These are phyloP conservation scores for Rhinoraja longicauda DNA, from an alignment of 2,797 vertebrate genomes.

Conservation along the genomic window DNA sequence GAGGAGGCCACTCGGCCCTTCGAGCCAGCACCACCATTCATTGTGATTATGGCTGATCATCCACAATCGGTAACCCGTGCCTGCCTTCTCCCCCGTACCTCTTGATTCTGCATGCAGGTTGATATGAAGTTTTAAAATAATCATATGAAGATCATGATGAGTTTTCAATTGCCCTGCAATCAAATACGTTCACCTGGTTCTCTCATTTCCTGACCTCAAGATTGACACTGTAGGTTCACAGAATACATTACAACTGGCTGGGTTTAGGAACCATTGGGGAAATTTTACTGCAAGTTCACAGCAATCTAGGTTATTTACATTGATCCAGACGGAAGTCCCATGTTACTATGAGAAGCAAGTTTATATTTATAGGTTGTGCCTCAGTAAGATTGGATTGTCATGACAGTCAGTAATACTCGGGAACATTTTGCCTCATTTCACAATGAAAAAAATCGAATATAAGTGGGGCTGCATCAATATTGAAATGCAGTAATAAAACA, in stretches of 20 bases:
- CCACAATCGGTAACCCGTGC: too few relatives aligned
- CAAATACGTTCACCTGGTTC: neutral
- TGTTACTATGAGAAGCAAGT: neutral
- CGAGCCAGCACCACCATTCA: too few relatives aligned
- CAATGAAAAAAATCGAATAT: neutral
- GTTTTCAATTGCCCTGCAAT: neutral
- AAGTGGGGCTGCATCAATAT: too few relatives aligned
- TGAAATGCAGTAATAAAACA: neutral
- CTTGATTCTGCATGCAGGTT: too few relatives aligned
- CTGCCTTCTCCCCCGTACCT: too few relatives aligned
- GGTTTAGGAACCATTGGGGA: neutral
- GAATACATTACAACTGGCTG: neutral
- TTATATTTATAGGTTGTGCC: neutral
- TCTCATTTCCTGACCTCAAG: neutral
- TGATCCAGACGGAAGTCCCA: too few relatives aligned
- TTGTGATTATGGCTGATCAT: too few relatives aligned
- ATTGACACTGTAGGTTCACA: neutral
- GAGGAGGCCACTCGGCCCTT: too few relatives aligned
- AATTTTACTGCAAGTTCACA: neutral
- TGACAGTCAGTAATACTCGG: neutral
- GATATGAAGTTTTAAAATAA: neutral
- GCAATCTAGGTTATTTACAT: neutral
- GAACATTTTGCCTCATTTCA: neutral
- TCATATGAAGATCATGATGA: neutral
- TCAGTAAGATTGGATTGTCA: neutral